Evolutionary conservation across 64 coral and sea anemone genomes (phyloP).

Genomic region (Hydrozoanthus tunicans): DNA sequence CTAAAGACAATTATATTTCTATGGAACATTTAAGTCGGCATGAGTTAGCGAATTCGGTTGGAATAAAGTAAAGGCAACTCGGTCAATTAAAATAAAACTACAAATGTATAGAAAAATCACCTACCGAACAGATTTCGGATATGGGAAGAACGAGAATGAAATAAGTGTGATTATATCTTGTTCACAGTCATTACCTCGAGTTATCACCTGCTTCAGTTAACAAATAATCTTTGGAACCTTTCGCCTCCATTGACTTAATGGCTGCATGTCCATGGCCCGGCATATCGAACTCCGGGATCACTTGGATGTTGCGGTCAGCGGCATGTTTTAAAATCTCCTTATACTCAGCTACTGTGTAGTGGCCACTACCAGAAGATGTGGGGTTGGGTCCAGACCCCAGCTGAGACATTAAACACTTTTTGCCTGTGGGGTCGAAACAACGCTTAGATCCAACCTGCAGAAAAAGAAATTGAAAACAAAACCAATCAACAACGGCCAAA

Average conservation of each 20-base stretch:
- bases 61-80: too few relatives aligned
- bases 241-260: slow-evolving; percentile 77
- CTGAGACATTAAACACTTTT: slow-evolving; percentile 69
- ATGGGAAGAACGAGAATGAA: background rate
- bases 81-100: too few relatives aligned
- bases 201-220: slow-evolving; percentile 23
- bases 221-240: slow-evolving; percentile 34
- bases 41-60: too few relatives aligned
- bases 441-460: slow-evolving; percentile 77
- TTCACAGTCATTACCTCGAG: slow-evolving; percentile 9
- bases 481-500: too few relatives aligned
- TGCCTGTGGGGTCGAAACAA: slow-evolving; percentile 68
- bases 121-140: too few relatives aligned
- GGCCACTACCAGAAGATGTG: slow-evolving; percentile 49
- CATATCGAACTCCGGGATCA: slow-evolving; percentile 88
- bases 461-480: background rate
- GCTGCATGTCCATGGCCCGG: slow-evolving; percentile 81
- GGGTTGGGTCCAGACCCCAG: slow-evolving; percentile 79
- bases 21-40: too few relatives aligned
- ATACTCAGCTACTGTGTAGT: slow-evolving; percentile 73
- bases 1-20: too few relatives aligned
- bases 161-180: background rate
- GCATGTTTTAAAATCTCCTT: slow-evolving; percentile 76
- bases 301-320: slow-evolving; percentile 62
- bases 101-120: too few relatives aligned